Percentiles rank a stretch among this genome's conserved stretches.
Evolutionary conservation across 2,888 invertebrate species (phyloP).

Genomic region (Hirtodrosophila cameraria): DNA sequence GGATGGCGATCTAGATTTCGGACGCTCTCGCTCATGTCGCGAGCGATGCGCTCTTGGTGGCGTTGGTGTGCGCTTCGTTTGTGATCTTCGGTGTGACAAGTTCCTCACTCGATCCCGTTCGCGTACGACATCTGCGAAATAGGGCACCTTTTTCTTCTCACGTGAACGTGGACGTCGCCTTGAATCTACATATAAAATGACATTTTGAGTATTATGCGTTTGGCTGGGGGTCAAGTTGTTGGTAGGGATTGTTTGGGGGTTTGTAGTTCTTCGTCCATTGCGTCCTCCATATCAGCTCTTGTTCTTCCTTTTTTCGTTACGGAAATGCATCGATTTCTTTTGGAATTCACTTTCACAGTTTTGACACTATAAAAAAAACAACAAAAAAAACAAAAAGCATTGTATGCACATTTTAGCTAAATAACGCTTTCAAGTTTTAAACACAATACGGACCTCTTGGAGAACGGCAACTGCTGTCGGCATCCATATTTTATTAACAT

Average conservation of each 20-base stretch:
- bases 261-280: conserved; percentile 2
- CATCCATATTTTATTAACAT: conserved; percentile 48
- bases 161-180: conserved; percentile 13
- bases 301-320: not conserved
- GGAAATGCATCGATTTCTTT: conserved; percentile 5
- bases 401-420: conserved; percentile 31
- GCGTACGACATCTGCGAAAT: conserved; percentile 53
- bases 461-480: conserved; percentile 60
- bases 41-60: not conserved
- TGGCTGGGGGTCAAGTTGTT: not conserved
- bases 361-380: conserved; percentile 71
- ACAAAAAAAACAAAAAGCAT: conserved; percentile 51
- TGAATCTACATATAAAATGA: conserved; percentile 24
- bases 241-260: too few relatives aligned
- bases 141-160: conserved; percentile 50
- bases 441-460: conserved; percentile 57
- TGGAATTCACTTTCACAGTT: conserved; percentile 51
- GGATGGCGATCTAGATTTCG: conserved; percentile 37
- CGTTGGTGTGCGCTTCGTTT: conserved; percentile 4
- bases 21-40: conserved; percentile 16
- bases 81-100: conserved; percentile 36
- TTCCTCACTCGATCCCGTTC: conserved; percentile 53
- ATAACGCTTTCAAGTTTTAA: not conserved
- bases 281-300: not conserved
- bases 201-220: conserved; percentile 7